Percentiles rank a stretch among this genome's conserved stretches.
phyloP scores from a whole-genome alignment of 2,888 invertebrate genomes.

The Gisinianus flammeolus region DNA sequence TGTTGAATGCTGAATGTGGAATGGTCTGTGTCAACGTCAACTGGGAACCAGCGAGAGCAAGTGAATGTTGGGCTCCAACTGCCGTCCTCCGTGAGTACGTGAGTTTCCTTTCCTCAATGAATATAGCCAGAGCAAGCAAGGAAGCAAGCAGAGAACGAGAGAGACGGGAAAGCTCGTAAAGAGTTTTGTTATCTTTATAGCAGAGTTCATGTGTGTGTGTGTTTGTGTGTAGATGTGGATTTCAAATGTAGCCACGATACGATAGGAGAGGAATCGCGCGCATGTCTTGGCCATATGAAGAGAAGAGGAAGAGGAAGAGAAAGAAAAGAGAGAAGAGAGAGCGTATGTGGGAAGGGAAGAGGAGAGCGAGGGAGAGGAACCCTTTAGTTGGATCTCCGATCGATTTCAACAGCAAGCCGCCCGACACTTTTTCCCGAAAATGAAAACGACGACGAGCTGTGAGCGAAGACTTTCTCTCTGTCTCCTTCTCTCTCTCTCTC shows the following conservation, averaged over 20 bases:
- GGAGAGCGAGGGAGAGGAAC: not conserved
- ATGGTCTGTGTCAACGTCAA: too few species aligned
- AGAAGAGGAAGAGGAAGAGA: not conserved
- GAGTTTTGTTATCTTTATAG: not conserved
- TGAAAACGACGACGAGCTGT: not conserved
- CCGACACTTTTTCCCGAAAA: slow-evolving; percentile 25
- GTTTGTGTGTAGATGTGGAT: not conserved
- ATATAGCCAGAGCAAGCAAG: not conserved
- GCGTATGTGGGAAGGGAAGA: not conserved
- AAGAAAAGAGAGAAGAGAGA: not conserved
- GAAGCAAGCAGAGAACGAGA: not conserved
- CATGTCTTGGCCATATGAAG: not conserved
- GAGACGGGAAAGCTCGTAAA: not conserved
- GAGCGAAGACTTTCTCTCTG: not conserved
- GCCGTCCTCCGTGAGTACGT: too few species aligned
- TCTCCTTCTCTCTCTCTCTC: too few species aligned
- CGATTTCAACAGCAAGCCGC: slow-evolving; percentile 35
- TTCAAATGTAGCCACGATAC: not conserved
- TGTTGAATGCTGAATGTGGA: too few species aligned
- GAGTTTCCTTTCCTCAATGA: not conserved
- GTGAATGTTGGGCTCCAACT: too few species aligned
- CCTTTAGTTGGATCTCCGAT: slow-evolving; percentile 32
- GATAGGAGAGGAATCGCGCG: not conserved
- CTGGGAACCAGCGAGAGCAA: too few species aligned
- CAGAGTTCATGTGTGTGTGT: not conserved